These are phyloP conservation scores for Sphyrna mokarran DNA, from an alignment of 2,113 vertebrate species.

Conservation along the genomic window DNA sequence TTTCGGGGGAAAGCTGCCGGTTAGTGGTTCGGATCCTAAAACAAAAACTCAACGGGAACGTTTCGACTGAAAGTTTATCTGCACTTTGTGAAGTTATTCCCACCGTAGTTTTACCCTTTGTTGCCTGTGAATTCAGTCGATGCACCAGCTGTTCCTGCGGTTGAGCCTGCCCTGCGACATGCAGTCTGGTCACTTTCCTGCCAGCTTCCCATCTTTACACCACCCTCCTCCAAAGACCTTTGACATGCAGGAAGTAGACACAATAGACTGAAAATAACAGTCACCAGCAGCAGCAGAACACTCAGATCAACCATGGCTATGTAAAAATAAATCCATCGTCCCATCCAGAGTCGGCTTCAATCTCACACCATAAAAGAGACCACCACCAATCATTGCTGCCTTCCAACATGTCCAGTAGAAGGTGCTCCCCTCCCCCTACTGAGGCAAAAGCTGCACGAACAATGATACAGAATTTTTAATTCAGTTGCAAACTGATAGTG, in stretches of 20 bases:
- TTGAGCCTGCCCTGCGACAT: conserved; percentile 43
- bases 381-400: not conserved
- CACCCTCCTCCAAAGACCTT: conserved; percentile 81
- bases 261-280: conserved; percentile 90
- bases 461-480: not conserved
- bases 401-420: not conserved
- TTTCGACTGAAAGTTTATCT: not conserved
- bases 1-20: not conserved
- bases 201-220: conserved; percentile 59
- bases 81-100: conserved; percentile 18
- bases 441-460: not conserved
- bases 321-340: conserved; percentile 8
- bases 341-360: not conserved
- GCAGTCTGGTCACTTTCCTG: conserved; percentile 60
- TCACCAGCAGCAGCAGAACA: conserved; percentile 44
- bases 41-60: not conserved
- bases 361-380: not conserved
- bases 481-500: not conserved
- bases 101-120: conserved; percentile 25
- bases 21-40: not conserved
- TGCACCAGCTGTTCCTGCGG: conserved; percentile 42
- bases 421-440: not conserved
- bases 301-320: conserved; percentile 23
- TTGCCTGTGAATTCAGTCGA: conserved; percentile 29
- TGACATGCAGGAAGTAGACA: conserved; percentile 91